Evolutionary conservation across 1,140 invertebrate species (phyloP).

Genomic region (Ips typographus): DNA sequence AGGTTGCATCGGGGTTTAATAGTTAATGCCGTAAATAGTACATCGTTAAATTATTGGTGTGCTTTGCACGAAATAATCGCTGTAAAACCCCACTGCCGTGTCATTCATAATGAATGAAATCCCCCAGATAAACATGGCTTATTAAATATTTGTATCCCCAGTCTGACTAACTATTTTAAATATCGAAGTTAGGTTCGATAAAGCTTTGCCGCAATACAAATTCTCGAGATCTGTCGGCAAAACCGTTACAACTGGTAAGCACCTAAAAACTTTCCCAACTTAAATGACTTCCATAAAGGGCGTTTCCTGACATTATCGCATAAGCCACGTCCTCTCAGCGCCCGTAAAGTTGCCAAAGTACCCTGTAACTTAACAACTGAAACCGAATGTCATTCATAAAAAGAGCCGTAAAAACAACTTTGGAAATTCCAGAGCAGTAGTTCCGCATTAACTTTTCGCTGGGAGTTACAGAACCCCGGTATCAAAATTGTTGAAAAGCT

Average conservation of each 20-base stretch:
- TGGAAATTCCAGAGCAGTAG: background rate
- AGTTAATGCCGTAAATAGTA: conserved; percentile 4
- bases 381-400: conserved; percentile 23
- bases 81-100: background rate
- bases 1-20: background rate
- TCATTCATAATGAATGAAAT: background rate
- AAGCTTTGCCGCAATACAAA: background rate
- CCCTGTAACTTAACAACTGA: conserved; percentile 21
- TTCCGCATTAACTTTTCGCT: no score
- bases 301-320: conserved; percentile 23
- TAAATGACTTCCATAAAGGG: conserved; percentile 21
- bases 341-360: conserved; percentile 17
- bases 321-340: conserved; percentile 22
- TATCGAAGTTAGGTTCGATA: no score
- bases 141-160: no score
- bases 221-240: background rate
- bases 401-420: conserved; percentile 11
- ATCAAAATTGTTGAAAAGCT: no score
- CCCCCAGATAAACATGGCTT: background rate
- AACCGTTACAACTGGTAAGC: conserved; percentile 10
- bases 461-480: no score
- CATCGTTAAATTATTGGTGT: background rate
- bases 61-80: conserved; percentile 1
- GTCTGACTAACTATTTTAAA: no score
- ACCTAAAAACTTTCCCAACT: conserved; percentile 14